Evolutionary conservation across 2,113 vertebrate genomes (phyloP).

Genomic region (Solea solea): DNA sequence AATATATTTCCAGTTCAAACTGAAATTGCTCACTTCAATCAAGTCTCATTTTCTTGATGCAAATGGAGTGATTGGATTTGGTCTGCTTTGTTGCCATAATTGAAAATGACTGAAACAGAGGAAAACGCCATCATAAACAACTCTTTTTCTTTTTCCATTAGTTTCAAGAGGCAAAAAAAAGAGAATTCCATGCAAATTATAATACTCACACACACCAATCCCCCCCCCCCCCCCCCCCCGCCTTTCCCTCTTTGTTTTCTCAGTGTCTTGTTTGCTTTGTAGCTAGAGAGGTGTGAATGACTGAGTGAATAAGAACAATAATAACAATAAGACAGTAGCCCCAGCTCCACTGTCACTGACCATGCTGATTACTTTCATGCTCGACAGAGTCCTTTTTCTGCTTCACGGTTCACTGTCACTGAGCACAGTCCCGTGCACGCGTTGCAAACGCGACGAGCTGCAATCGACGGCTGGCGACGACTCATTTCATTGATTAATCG

Average conservation of each 20-base stretch:
- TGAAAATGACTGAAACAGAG: slow-evolving; percentile 52
- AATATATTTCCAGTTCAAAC: slow-evolving; percentile 27
- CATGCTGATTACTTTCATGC: slow-evolving; percentile 66
- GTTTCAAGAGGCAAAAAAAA: slow-evolving; percentile 8
- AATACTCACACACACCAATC: not conserved
- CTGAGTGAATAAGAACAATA: slow-evolving; percentile 54
- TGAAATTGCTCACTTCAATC: slow-evolving; percentile 41
- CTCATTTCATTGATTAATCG: slow-evolving; percentile 47
- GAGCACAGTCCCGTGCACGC: slow-evolving; percentile 15
- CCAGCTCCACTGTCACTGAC: slow-evolving; percentile 44
- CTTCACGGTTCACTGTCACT: slow-evolving; percentile 18
- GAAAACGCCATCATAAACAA: slow-evolving; percentile 27
- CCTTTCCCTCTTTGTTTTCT: slow-evolving; percentile 30
- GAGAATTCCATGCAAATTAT: not conserved
- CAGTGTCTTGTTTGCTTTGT: slow-evolving; percentile 50
- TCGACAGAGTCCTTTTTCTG: slow-evolving; percentile 37
- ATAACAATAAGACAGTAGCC: slow-evolving; percentile 27
- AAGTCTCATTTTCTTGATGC: slow-evolving; percentile 30
- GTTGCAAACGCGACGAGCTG: slow-evolving; percentile 25
- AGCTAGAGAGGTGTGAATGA: slow-evolving; percentile 41
- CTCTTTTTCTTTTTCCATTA: not conserved
- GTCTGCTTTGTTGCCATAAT: slow-evolving; percentile 20
- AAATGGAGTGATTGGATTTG: slow-evolving; percentile 20
- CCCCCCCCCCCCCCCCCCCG: not conserved
- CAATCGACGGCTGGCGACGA: slow-evolving; percentile 17